Base-by-base conservation (phyloP, 1,140 invertebrate genomes). In the Drosophila melanica region DNA sequence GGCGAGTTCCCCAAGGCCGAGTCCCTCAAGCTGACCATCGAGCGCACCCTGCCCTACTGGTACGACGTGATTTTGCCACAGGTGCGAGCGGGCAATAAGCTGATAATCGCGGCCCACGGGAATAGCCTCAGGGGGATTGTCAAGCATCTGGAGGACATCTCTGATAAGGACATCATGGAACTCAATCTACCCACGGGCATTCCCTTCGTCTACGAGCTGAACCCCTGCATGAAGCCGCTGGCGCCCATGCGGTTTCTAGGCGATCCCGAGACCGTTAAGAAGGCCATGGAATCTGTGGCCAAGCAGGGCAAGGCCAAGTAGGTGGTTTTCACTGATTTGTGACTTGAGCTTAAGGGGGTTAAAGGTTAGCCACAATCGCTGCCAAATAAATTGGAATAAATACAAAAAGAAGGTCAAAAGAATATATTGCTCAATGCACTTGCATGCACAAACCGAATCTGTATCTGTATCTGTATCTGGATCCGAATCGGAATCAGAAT, bases 101-200 rank as follows among this genome's bases (percentile, higher is more conserved):
- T 99, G 53, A 94, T 99, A 8, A 97, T 99, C 85, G 97, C 97
- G 77, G 98, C 98, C 65, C 98, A 99, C 93, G 98, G 98, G 48
- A 99, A 99, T 93, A 98, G 97, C 93, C 94, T 99, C 48, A 93
- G 98, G 79, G 98, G 97, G 50, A 96, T 99, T 87, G 97, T 99
- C 0, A 99, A 99, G 92, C 97, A 98, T 94, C 94, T 99, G 86
- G 98, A 99, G 5, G 20, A 59, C 4, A 65, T 99, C 86, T 95
- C 94, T 58, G 97, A 99, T 87, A 95, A 96, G 68, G 95, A 94
- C 65, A 99, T 99, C 62, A 97, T 98, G 96, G 95, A 94, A 42
- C 93, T 99, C 0, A 99, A 99, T 93, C 94, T 99, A 20, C 98
- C 98, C 11, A 99, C 98, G 86, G 98, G 97, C 47, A 98, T 99